Conservation (phyloP, 1,140 invertebrate genomes). For the Meloidogyne floridensis region DNA sequence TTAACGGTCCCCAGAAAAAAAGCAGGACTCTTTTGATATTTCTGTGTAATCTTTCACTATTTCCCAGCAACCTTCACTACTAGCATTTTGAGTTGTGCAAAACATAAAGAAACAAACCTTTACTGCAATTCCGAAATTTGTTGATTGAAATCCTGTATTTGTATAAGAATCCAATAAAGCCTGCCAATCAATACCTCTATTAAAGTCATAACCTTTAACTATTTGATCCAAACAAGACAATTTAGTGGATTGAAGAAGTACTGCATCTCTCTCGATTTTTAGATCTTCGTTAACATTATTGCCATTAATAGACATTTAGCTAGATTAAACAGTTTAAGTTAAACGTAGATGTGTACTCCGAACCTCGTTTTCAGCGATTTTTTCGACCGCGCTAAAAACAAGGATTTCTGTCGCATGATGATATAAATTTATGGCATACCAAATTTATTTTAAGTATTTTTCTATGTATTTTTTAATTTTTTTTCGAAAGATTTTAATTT, state of each 20-base stretch:
- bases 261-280: neutral
- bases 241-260: neutral
- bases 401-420: too few relatives aligned
- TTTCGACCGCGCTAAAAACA: too few relatives aligned
- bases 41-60: too few relatives aligned
- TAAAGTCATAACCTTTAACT: constrained; percentile 83
- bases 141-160: constrained; percentile 90
- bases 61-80: too few relatives aligned
- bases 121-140: constrained; percentile 62
- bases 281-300: neutral
- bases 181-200: constrained; percentile 83
- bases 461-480: too few relatives aligned
- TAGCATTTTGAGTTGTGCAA: neutral
- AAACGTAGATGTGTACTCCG: too few relatives aligned
- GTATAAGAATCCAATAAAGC: constrained; percentile 79
- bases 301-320: neutral
- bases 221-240: neutral
- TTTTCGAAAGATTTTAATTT: too few relatives aligned
- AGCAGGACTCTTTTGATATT: too few relatives aligned
- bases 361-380: too few relatives aligned
- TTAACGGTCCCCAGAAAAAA: too few relatives aligned
- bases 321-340: neutral
- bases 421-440: too few relatives aligned
- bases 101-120: neutral
- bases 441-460: too few relatives aligned